phyloP scores from a whole-genome alignment of 2,888 invertebrate species.

The Periphyllus acericola region DNA sequence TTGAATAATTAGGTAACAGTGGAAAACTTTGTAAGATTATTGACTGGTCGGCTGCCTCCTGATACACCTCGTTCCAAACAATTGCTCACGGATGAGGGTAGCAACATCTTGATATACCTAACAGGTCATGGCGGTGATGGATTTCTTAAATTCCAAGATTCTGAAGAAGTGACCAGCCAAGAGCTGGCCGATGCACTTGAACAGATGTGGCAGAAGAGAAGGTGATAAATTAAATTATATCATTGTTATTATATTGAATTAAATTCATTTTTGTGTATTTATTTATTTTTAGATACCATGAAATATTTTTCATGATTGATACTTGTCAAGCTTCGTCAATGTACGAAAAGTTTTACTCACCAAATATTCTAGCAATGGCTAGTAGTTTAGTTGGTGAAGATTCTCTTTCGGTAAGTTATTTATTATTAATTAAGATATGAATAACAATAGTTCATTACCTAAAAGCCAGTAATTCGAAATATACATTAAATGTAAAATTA shows the following conservation, averaged over 20 bases:
- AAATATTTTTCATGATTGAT: constrained; percentile 98
- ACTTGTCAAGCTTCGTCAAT: constrained; percentile 99
- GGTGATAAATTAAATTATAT: constrained; percentile 70
- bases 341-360: constrained; percentile 97
- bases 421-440: background rate
- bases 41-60: constrained; percentile 72
- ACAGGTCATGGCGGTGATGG: constrained; percentile 98
- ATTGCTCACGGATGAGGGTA: constrained; percentile 93
- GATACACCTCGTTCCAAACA: constrained; percentile 96
- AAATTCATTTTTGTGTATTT: background rate
- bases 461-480: background rate
- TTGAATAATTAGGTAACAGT: constrained; percentile 82
- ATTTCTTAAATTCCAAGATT: constrained; percentile 98
- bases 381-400: constrained; percentile 97
- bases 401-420: constrained; percentile 62
- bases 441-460: background rate
- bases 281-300: constrained; percentile 82
- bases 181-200: constrained; percentile 98
- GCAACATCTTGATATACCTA: constrained; percentile 95
- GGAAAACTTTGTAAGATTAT: constrained; percentile 95
- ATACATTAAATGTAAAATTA: too few species aligned
- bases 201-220: constrained; percentile 99
- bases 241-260: background rate
- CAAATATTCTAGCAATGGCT: constrained; percentile 96
- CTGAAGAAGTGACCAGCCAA: constrained; percentile 97